phyloP scores from a whole-genome alignment of 2,797 vertebrate species.

The Poliocrania exsul region DNA sequence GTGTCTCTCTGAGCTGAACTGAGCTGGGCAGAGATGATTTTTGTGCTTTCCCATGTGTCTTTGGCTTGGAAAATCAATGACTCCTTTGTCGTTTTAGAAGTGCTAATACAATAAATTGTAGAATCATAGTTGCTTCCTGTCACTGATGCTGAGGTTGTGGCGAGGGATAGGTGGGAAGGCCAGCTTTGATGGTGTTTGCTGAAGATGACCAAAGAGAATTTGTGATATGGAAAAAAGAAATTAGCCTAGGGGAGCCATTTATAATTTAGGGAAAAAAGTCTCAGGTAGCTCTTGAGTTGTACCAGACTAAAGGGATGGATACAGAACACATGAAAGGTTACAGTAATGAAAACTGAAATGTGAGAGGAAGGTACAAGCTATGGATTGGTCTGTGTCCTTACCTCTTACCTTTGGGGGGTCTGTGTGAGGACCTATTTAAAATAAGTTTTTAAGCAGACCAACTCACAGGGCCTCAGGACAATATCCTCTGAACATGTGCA shows the following conservation, averaged over 20 bases:
- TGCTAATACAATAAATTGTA: conserved; percentile 29
- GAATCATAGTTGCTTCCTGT: neutral
- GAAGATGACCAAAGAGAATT: conserved; percentile 65
- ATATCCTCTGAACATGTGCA: neutral
- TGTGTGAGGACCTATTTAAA: neutral
- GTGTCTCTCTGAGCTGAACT: neutral
- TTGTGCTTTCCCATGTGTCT: neutral
- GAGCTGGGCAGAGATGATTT: neutral
- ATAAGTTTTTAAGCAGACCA: neutral
- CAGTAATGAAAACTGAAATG: neutral
- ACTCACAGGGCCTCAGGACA: neutral
- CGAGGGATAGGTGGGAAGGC: conserved; percentile 21
- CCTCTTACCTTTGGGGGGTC: neutral
- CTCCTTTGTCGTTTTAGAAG: conserved; percentile 40
- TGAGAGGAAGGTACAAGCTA: neutral
- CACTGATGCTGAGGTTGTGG: neutral
- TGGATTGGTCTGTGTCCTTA: neutral
- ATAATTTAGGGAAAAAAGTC: conserved; percentile 56
- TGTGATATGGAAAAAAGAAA: conserved; percentile 45
- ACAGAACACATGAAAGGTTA: neutral
- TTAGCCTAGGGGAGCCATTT: conserved; percentile 42
- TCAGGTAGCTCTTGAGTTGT: conserved; percentile 42
- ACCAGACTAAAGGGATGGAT: neutral
- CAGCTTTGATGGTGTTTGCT: conserved; percentile 61
- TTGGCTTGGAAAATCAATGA: conserved; percentile 34